Base-by-base conservation (phyloP, 2,797 vertebrate species). In the Sebastolobus altivelis region DNA sequence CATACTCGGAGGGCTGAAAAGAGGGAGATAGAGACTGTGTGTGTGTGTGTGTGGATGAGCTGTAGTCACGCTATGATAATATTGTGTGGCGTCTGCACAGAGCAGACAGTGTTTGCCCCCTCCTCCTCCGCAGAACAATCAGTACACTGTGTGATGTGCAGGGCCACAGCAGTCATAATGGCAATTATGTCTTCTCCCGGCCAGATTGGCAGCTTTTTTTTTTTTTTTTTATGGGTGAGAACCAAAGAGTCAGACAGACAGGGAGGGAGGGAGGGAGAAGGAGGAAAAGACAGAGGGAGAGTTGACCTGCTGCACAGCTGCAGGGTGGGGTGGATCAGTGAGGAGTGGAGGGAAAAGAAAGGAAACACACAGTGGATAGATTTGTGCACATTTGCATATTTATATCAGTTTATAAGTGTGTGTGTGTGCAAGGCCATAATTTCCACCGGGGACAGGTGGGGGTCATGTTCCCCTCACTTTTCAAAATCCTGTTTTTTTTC, bases 51-150 rank as follows among this genome's bases (percentile, higher is more conserved):
- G 69, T 54, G 60, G 65, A 85, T 86, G 87, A 88, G 89, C 78
- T 77, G 77, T 71, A 91, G 93, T 95, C 94, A 94, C 80, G 90
- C 93, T 91, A 93, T 79, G 46, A 89, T 89, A 93, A 93, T 88
- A 89, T 87, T 91, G 91, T 90, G 83, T 89, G 88, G 89, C 70
- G 87, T 89, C 90, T 93, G 87, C 88, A 90, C 87, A 83, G 89
- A 81, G 85, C 86, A 88, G 89, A 89, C 91, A 90, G 87, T 86
- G 81, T 87, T 81, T 82, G 69, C 75, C 84, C 85, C 85, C 81
- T 78, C 86, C 75, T 89, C 76, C 72, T 65, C 73, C 49, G 65
- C 5, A 20, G 86, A 93, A 94, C 93, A 94, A 94, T 94, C 85
- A 85, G 83, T 22, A 86, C 89, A 87, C 87, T 94, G 91, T 93